A percentile compares a stretch with the other conserved stretches of the same genome.
Evolutionary conservation across 2,888 invertebrate genomes (phyloP).

Genomic region (Idaea biselata): DNA sequence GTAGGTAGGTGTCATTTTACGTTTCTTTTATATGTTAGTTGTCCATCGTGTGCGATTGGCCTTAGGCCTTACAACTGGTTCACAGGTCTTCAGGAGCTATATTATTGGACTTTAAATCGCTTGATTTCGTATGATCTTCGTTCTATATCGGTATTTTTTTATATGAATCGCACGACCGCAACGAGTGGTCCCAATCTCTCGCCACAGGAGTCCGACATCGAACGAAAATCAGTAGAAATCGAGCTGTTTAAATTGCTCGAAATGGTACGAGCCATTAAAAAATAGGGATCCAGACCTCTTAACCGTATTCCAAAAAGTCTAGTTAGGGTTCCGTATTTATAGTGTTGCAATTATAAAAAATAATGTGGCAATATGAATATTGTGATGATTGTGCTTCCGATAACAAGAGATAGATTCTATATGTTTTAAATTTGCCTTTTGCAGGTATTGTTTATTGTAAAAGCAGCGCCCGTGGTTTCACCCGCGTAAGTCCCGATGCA

Average conservation of each 20-base stretch:
- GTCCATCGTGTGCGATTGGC: neutral
- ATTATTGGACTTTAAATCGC: no score
- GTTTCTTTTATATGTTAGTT: neutral
- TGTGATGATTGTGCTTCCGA: slow-evolving; percentile 51
- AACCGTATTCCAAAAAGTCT: slow-evolving; percentile 6
- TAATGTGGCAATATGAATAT: slow-evolving; percentile 39
- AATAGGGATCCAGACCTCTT: no score
- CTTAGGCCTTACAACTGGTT: neutral
- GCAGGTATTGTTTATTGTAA: slow-evolving; percentile 7
- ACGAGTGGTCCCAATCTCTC: no score
- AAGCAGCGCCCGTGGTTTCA: neutral
- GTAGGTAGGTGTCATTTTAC: no score
- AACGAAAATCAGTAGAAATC: no score
- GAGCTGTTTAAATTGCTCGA: no score
- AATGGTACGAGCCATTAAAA: no score
- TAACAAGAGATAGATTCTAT: slow-evolving; percentile 25
- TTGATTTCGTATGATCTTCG: no score
- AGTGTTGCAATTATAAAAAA: slow-evolving; percentile 23
- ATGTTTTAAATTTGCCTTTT: slow-evolving; percentile 13
- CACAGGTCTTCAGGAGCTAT: no score
- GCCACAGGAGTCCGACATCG: no score
- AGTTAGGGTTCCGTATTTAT: slow-evolving; percentile 3
- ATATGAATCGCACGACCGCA: no score
- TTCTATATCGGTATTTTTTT: no score
- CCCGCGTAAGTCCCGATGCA: neutral